Percentiles rank a stretch among this genome's conserved stretches.
phyloP scores from a whole-genome alignment of 2,113 vertebrate genomes.

The Smithornis capensis region DNA sequence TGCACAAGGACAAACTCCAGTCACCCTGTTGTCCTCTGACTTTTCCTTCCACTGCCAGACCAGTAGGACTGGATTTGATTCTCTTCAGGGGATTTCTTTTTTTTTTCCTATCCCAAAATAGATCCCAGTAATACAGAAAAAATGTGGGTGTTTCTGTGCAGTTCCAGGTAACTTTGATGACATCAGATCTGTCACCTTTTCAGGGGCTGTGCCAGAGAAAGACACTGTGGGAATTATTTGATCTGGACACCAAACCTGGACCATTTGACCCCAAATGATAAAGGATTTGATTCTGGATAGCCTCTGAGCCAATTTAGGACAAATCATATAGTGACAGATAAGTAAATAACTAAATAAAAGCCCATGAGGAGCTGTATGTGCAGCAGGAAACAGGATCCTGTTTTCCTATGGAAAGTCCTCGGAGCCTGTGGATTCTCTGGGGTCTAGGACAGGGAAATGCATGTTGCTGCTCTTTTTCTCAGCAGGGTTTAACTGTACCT shows the following conservation, averaged over 20 bases:
- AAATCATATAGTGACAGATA: neutral
- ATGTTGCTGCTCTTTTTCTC: rapidly evolving
- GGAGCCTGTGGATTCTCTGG: neutral
- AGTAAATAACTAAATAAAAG: neutral
- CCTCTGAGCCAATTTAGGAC: neutral
- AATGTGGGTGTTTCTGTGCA: neutral
- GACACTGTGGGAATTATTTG: rapidly evolving
- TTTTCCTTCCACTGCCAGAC: neutral
- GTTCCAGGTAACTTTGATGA: neutral
- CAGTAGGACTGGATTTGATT: neutral
- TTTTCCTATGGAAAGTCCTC: neutral
- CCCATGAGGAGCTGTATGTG: neutral
- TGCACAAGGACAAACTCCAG: neutral
- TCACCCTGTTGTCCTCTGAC: neutral
- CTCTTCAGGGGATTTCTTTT: neutral
- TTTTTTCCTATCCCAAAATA: neutral
- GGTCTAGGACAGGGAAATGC: neutral
- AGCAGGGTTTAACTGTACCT: neutral
- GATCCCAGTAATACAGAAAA: neutral
- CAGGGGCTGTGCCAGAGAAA: neutral
- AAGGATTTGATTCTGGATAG: neutral
- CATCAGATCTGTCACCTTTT: neutral
- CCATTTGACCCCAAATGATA: neutral
- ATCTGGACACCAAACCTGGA: neutral
- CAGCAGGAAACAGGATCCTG: neutral